Percentiles rank a stretch among this genome's conserved stretches.
Conservation (phyloP, 2,888 invertebrate genomes). For the Nudaria mundana region DNA sequence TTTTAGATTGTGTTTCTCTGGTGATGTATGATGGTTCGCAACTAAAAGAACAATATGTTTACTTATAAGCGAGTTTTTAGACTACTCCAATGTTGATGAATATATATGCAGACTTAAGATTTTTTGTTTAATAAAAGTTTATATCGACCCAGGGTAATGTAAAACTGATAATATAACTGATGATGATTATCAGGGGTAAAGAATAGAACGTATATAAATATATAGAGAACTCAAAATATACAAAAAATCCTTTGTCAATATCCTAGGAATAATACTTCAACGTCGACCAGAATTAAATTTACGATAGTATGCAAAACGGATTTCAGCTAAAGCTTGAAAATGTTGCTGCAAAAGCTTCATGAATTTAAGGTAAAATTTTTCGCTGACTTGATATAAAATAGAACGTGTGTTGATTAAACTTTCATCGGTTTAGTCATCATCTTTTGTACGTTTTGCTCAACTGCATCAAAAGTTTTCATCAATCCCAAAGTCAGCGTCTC, state of each 20-base stretch:
- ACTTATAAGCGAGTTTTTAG: slow-evolving; percentile 61
- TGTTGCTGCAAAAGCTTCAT: slow-evolving; percentile 12
- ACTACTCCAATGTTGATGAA: slow-evolving; percentile 42
- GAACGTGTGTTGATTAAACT: slow-evolving; percentile 17
- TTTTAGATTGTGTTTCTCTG: slow-evolving; percentile 35
- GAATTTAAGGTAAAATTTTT: too few species aligned
- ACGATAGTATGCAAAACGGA: not conserved
- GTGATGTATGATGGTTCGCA: slow-evolving; percentile 36
- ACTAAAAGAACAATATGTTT: slow-evolving; percentile 43
- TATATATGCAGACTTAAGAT: not conserved
- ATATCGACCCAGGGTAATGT: too few species aligned
- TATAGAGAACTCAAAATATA: not conserved
- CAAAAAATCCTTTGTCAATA: not conserved
- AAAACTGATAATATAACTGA: too few species aligned
- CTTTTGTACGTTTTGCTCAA: too few species aligned
- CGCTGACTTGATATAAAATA: too few species aligned
- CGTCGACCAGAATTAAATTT: not conserved
- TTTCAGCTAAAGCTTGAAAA: slow-evolving; percentile 2
- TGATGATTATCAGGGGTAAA: too few species aligned
- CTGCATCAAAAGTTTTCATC: too few species aligned
- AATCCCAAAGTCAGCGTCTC: too few species aligned
- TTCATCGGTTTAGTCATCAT: slow-evolving; percentile 10
- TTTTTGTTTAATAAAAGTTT: not conserved
- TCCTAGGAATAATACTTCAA: not conserved
- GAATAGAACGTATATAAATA: too few species aligned